Base-by-base conservation (phyloP, 2,113 vertebrate species). In the Chaetorhynchus papuensis region DNA sequence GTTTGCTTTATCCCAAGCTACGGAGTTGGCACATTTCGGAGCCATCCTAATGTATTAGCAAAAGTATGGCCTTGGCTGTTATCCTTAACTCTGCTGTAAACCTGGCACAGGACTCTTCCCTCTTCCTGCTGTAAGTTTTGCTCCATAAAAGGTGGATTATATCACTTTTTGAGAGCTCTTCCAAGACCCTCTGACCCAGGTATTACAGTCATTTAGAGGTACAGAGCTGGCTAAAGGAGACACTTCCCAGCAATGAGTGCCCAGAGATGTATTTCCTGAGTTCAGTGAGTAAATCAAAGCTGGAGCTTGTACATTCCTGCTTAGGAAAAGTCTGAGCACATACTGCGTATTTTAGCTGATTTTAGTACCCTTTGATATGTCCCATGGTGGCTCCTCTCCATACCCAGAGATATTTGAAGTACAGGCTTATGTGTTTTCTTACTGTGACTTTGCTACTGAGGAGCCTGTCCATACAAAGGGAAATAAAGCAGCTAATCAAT, bases 401-500 rank as follows among this genome's bases (percentile, higher is more conserved):
- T 28, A 61, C 47, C 50, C 56, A 54, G 49, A 87, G 13, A 14
- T 52, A 54, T 19, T 54, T 68, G 49, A 89, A 66, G 15, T 8
- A 16, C 4, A 52, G 30, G 5, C 14, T 57, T 31, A 19, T 1
- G 1, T n/a, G 14, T 31, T 70, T 91, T 76, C 53, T 31, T 53
- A 16, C 49, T 10, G 0, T 15, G 47, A 56, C 15, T 69, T 80
- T 30, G 31, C 56, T 45, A 13, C 64, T 27, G 37, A 78, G 41
- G n/a, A 50, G 27, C 13, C 31, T 28, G n/a, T 3, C 41, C 31
- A 8, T 35, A 37, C 35, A 57, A 88, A 81, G 52, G 31, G 56
- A 92, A 93, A 78, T 41, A 80, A 81, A 93, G 7, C 50, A 92
- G 64, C 47, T 64, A 78, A 92, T 94, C 88, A 96, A 92, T 96